Evolutionary conservation across 37 sponge, comb jelly and placozoan genomes (phyloP).

Genomic region (Geodia barretti): DNA sequence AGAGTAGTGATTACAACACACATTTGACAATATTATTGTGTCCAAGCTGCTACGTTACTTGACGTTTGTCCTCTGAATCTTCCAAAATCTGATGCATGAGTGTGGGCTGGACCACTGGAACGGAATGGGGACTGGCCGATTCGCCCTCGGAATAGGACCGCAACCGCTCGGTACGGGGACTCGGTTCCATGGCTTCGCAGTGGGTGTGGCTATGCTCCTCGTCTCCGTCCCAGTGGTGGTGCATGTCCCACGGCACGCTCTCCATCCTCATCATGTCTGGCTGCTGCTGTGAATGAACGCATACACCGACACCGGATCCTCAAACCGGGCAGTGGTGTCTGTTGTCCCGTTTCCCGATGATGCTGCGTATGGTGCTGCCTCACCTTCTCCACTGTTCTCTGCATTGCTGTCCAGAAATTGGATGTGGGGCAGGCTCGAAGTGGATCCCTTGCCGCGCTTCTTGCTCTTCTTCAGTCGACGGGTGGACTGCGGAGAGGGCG

Average conservation of each 20-base stretch:
- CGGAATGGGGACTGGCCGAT: background rate
- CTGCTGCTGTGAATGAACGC: background rate
- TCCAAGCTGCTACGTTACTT: too few relatives aligned
- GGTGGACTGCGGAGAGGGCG: background rate
- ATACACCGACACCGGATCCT: background rate
- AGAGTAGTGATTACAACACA: too few relatives aligned
- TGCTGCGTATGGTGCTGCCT: background rate
- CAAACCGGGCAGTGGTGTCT: background rate
- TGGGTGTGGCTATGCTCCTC: background rate
- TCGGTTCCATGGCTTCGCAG: background rate
- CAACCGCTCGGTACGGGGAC: background rate
- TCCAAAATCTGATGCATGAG: background rate
- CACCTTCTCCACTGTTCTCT: background rate
- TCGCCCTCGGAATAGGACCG: background rate
- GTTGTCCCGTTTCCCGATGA: too few relatives aligned
- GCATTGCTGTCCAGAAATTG: background rate
- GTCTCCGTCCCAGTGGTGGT: conserved; percentile 7
- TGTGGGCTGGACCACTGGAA: background rate
- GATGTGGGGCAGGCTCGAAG: background rate
- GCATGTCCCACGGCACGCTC: background rate
- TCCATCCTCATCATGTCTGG: background rate
- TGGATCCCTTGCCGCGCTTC: too few relatives aligned
- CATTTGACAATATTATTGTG: too few relatives aligned
- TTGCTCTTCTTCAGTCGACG: background rate
- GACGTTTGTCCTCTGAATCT: background rate